phyloP scores from a whole-genome alignment of 2,797 vertebrate genomes.

The Urosaurus nigricauda region DNA sequence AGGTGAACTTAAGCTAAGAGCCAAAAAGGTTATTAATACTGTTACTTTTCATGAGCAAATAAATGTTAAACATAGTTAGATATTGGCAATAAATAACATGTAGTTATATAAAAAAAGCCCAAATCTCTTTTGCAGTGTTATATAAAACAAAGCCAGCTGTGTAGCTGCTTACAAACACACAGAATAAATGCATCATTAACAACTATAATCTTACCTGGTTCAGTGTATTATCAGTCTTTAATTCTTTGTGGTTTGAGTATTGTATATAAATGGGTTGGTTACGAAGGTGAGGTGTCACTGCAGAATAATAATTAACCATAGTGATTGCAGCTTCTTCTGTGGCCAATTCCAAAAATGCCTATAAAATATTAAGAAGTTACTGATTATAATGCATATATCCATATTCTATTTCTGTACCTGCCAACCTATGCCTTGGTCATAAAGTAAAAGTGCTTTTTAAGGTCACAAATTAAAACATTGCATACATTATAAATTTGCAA shows the following conservation, averaged over 20 bases:
- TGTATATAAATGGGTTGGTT: constrained; percentile 96
- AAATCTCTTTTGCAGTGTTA: background rate
- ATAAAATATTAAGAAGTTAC: constrained; percentile 44
- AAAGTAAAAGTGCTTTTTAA: background rate
- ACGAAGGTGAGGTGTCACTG: constrained; percentile 93
- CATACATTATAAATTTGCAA: background rate
- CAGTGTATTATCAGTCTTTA: constrained; percentile 94
- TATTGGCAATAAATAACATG: background rate
- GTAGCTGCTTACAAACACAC: background rate
- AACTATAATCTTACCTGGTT: constrained; percentile 87
- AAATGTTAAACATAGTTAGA: background rate
- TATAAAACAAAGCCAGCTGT: background rate
- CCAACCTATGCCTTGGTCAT: background rate
- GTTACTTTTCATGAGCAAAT: background rate
- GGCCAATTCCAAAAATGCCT: constrained; percentile 97
- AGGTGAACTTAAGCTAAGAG: background rate
- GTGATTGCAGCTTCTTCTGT: constrained; percentile 96
- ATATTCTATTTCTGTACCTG: background rate
- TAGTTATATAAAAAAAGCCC: background rate
- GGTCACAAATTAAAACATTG: background rate
- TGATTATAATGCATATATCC: constrained; percentile 2
- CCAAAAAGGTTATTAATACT: background rate
- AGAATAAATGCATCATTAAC: constrained; percentile 9
- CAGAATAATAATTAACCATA: constrained; percentile 97
- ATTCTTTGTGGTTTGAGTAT: constrained; percentile 97